Conservation (phyloP, 2,113 vertebrate genomes). For the Nothocercus nigrocapillus region DNA sequence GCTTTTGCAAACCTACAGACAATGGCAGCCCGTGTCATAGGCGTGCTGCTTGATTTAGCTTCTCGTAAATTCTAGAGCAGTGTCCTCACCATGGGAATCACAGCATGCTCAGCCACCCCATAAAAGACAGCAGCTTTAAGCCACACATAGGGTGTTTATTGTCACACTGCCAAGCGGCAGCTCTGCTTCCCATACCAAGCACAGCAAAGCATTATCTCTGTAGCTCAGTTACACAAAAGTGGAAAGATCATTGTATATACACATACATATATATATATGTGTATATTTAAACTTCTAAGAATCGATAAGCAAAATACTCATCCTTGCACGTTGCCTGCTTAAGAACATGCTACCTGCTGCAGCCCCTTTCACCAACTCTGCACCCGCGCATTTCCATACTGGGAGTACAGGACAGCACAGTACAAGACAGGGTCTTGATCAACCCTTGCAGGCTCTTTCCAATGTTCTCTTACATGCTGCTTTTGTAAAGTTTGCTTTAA, state of each 20-base stretch:
- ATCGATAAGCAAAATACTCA: background rate
- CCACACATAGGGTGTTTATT: background rate
- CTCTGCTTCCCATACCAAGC: background rate
- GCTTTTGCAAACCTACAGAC: background rate
- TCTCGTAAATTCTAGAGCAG: background rate
- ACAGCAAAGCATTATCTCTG: background rate
- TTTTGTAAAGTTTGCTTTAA: background rate
- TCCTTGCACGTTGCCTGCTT: background rate
- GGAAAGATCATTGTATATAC: background rate
- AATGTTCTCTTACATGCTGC: background rate
- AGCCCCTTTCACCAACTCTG: background rate
- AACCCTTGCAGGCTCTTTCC: background rate
- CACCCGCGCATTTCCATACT: fast-evolving
- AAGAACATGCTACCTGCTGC: background rate
- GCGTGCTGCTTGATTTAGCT: background rate
- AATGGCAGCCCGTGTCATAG: background rate
- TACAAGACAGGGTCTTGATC: too few relatives aligned
- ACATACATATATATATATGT: too few relatives aligned
- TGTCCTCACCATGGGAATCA: background rate
- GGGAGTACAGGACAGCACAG: background rate
- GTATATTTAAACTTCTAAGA: background rate
- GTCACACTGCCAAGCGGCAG: background rate
- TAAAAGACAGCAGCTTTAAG: background rate
- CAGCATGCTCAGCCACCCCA: background rate
- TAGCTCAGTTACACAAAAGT: background rate